Evolutionary conservation across 1,140 invertebrate species (phyloP), one percentile per base, ranked within the genome.

Genomic region (Apocrypta bakeri): DNA sequence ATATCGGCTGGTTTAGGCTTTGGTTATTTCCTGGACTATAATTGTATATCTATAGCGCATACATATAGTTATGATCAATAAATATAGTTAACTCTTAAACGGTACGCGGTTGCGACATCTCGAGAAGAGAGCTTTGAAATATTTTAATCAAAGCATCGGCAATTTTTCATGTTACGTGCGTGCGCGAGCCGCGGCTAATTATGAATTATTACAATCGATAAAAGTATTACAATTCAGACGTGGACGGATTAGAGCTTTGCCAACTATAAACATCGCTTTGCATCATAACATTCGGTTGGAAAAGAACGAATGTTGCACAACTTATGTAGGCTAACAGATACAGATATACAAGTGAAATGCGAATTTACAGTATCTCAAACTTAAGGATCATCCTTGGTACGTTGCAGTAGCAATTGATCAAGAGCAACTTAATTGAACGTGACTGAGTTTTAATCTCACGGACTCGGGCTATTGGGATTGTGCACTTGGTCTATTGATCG

Each of bases 151-250:
- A 4, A 21, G 7, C 40, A 42, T 56, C 48, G 48, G 3, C 17
- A 17, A 21, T 56, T 56, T 21, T 56, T 21, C 48, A n/a, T 7
- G 21, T 21, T n/a, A 21, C 17, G 17, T 56, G 48, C 21, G 40
- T 12, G 48, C 21, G 42, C 14, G 11, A 14, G 42, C 42, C n/a
- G 6, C n/a, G 1, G 21, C 17, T 79, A 79, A 79, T 79, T 79
- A 79, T 63, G 25, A 79, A 72, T 25, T 63, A 72, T 79, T 61
- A 68, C 33, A 63, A 68, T 12, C 37, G 64, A 79, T 69, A 40
- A 56, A 33, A 71, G n/a, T n/a, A n/a, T n/a, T n/a, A n/a, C n/a
- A 21, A 2, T n/a, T 56, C 48, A 17, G 21, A 42, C 11, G 21
- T 56, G 33, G n/a, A n/a, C n/a, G n/a, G n/a, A n/a, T n/a, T n/a